Evolutionary conservation across 2,797 vertebrate species (phyloP).

Genomic region (Oceanodroma leucorhoa): DNA sequence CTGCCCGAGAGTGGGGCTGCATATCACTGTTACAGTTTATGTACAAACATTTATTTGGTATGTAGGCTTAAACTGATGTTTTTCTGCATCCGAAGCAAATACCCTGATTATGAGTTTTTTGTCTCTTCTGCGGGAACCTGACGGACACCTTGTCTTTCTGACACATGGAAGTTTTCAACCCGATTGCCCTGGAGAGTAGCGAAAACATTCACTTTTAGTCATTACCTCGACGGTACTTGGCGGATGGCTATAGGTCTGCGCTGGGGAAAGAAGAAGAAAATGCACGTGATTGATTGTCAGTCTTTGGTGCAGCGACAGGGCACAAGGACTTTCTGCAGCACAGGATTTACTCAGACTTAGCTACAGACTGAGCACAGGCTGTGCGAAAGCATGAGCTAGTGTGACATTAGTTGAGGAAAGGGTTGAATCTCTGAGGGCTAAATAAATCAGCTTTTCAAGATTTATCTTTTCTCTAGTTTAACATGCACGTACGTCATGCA

Average conservation of each 20-base stretch:
- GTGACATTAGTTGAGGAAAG: not conserved
- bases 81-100: not conserved
- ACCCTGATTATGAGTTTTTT: not conserved
- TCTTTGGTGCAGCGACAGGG: not conserved
- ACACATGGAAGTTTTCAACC: not conserved
- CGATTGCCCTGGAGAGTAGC: not conserved
- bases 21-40: not conserved
- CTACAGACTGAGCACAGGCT: not conserved
- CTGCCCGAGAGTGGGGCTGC: not conserved
- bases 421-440: not conserved
- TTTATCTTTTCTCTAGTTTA: not conserved
- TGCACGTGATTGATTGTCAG: not conserved
- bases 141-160: not conserved
- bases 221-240: not conserved
- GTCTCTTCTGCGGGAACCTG: accelerated
- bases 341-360: not conserved
- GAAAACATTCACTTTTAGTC: not conserved
- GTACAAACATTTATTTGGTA: not conserved
- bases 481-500: accelerated
- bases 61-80: not conserved
- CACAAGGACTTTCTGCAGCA: not conserved
- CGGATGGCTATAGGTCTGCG: not conserved
- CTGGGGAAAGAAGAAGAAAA: slow-evolving; percentile 29
- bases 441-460: not conserved
- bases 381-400: not conserved